Evolutionary conservation across 1,140 invertebrate genomes (phyloP).

Genomic region (Phenacoccus solenopsis): DNA sequence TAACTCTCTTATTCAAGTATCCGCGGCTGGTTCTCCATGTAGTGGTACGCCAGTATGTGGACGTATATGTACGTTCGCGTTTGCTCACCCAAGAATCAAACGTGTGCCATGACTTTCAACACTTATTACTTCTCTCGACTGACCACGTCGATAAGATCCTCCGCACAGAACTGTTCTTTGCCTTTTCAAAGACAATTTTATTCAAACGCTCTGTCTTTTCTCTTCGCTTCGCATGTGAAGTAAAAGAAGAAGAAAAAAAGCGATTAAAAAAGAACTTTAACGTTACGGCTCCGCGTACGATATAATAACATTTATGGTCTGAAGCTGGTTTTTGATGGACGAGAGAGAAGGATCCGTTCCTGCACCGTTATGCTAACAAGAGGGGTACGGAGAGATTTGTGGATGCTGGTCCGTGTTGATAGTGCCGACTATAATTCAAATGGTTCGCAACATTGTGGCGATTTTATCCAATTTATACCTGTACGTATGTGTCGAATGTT

Average conservation of each 20-base stretch:
- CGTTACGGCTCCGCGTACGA: neutral
- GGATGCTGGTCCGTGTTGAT: constrained; percentile 13
- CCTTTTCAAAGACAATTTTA: neutral
- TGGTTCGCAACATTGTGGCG: constrained; percentile 8
- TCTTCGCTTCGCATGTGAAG: neutral
- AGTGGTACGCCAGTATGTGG: neutral
- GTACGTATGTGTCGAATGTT: too few relatives aligned
- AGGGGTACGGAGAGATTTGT: constrained; percentile 13
- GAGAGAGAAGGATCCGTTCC: constrained; percentile 8
- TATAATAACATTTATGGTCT: constrained; percentile 17
- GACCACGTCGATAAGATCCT: neutral
- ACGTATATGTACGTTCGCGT: neutral
- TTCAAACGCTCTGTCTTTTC: neutral
- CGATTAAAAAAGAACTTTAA: neutral
- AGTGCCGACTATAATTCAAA: constrained; percentile 13
- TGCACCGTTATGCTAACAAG: constrained; percentile 15
- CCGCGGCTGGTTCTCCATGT: neutral
- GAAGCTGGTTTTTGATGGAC: constrained; percentile 13
- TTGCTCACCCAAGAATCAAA: neutral
- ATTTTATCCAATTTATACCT: constrained; percentile 5
- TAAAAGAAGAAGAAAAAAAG: neutral
- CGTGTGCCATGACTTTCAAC: constrained; percentile 1
- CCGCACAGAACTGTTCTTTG: neutral
- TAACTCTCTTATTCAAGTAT: neutral
- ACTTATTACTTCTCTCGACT: neutral